phyloP scores from a whole-genome alignment of 2,113 vertebrate species.

The Ascaphus truei region DNA sequence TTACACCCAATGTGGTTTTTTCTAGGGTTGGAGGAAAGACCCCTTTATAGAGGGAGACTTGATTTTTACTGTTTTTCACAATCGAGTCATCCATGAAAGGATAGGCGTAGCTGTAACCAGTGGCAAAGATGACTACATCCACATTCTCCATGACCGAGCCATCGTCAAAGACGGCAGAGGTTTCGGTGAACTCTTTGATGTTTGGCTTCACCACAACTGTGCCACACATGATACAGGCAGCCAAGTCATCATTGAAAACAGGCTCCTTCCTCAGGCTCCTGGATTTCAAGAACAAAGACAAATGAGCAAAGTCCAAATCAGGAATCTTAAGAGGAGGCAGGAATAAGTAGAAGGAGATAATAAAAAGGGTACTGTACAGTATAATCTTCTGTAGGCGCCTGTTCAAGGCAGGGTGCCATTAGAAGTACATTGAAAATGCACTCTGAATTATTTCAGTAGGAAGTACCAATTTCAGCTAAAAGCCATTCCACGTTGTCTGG shows the following conservation, averaged over 20 bases:
- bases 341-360: neutral
- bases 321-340: too few species aligned
- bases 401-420: neutral
- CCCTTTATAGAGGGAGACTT: conserved; percentile 70
- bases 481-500: too few species aligned
- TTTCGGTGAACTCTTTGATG: conserved; percentile 64
- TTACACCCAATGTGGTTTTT: conserved; percentile 70
- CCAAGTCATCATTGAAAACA: conserved; percentile 74
- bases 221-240: conserved; percentile 66
- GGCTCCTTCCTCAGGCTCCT: conserved; percentile 61
- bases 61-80: conserved; percentile 50
- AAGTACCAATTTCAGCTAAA: too few species aligned
- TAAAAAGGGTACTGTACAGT: neutral
- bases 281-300: neutral
- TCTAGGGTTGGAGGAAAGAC: conserved; percentile 67
- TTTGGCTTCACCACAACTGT: conserved; percentile 67
- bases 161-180: conserved; percentile 73
- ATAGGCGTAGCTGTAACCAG: conserved; percentile 67
- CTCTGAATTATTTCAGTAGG: neutral
- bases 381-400: neutral
- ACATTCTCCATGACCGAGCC: conserved; percentile 65
- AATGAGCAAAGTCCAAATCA: neutral
- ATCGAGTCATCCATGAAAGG: conserved; percentile 68
- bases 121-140: conserved; percentile 77
- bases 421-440: neutral